These are phyloP conservation scores for Merops nubicus DNA, from an alignment of 2,113 vertebrate species.

Conservation along the genomic window DNA sequence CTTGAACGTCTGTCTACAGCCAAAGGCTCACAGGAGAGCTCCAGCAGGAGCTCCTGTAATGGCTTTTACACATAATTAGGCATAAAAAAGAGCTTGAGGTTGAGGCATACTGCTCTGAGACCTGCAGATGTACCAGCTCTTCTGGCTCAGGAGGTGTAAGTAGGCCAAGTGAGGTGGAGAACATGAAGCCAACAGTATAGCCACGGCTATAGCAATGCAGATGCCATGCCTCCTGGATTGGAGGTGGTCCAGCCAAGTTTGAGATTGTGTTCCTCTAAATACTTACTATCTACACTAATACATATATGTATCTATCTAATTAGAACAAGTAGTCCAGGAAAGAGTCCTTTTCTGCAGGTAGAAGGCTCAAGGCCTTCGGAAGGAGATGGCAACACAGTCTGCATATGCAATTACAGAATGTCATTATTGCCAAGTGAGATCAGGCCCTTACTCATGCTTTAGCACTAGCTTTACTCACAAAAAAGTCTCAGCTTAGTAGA, in stretches of 20 bases:
- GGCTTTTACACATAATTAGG: not conserved
- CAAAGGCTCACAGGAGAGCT: not conserved
- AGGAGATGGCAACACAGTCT: not conserved
- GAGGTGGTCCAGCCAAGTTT: not conserved
- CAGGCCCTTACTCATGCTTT: not conserved
- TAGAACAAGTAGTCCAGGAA: not conserved
- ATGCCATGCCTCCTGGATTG: not conserved
- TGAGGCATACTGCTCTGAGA: not conserved
- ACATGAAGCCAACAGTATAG: not conserved
- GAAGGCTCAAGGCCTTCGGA: not conserved
- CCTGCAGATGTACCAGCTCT: not conserved
- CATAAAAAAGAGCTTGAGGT: not conserved
- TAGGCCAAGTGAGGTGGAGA: not conserved
- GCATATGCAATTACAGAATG: not conserved
- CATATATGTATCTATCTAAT: not conserved
- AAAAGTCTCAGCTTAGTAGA: not conserved
- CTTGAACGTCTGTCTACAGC: not conserved
- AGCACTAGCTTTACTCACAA: not conserved
- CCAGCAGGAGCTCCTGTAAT: not conserved
- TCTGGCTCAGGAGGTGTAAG: not conserved
- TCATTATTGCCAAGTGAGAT: conserved; percentile 15
- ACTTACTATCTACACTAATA: not conserved
- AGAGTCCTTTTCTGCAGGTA: not conserved
- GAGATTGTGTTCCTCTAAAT: not conserved
- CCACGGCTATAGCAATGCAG: not conserved